Evolutionary conservation across 2,888 invertebrate genomes (phyloP).

Genomic region (Coenonympha arcania): DNA sequence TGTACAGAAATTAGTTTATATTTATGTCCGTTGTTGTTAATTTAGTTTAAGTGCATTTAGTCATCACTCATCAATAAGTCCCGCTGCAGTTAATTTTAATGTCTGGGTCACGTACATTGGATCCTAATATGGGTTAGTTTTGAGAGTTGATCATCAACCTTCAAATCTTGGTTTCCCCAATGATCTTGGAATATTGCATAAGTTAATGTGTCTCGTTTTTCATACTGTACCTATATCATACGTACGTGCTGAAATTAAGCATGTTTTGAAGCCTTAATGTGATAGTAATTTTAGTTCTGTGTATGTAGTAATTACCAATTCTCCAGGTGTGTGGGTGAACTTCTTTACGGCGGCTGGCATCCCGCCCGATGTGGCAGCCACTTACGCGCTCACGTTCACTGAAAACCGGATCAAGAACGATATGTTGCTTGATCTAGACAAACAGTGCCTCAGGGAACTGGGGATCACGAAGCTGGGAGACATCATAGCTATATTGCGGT

Average conservation of each 20-base stretch:
- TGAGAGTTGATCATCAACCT: no score
- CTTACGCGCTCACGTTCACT: slow-evolving; percentile 88
- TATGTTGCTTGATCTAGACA: slow-evolving; percentile 89
- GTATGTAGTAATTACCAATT: neutral
- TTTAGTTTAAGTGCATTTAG: neutral
- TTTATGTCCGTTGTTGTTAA: no score
- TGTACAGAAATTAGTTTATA: no score
- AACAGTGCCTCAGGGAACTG: slow-evolving; percentile 91
- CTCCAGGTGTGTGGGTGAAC: slow-evolving; percentile 82
- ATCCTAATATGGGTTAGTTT: slow-evolving; percentile 50
- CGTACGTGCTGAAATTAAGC: no score
- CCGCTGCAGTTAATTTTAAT: slow-evolving; percentile 37
- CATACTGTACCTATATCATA: no score
- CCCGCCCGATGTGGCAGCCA: slow-evolving; percentile 83
- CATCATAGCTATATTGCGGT: slow-evolving; percentile 81
- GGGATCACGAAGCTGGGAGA: slow-evolving; percentile 84
- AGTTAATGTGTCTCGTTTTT: no score
- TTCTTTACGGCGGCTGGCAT: slow-evolving; percentile 91
- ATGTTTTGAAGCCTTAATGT: no score
- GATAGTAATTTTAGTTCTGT: no score
- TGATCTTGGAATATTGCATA: no score
- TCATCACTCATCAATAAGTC: no score
- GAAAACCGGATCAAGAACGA: slow-evolving; percentile 89
- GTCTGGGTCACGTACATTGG: slow-evolving; percentile 42
- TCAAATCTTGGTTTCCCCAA: no score